Base-by-base conservation (phyloP, 2,113 vertebrate species). In the Macroglossus sobrinus region DNA sequence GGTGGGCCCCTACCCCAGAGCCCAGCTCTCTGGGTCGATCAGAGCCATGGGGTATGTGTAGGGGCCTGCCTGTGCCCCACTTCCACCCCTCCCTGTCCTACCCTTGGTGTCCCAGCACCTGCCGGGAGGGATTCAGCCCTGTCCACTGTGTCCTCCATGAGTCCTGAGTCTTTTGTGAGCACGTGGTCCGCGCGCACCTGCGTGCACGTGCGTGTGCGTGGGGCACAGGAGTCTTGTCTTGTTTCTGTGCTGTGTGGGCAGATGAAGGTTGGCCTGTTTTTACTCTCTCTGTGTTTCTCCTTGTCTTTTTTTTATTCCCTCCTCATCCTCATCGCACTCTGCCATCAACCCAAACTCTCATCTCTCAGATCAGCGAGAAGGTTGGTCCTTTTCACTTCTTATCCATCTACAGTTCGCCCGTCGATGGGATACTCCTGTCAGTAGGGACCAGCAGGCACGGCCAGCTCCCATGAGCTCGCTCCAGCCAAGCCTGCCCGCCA, bases 361-460 rank as follows among this genome's bases (percentile, higher is more conserved):
- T 99, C 99, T 99, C 99, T 99, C 99, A 99, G 99, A 99, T 99
- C 99, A 99, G 98, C 99, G 99, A 99, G 99, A 99, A 99, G 99
- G 99, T 99, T 99, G 99, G 99, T 99, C 99, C 98, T 99, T 99
- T 99, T 99, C 98, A 99, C 98, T 99, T 99, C 99, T 99, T 98
- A 98, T 97, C 98, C 98, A 99, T 98, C 98, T 99, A 98, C 98
- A 98, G 98, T 99, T 97, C 84, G 96, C 98, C 99, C 98, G 97
- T 98, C 98, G 98, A 99, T 97, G 98, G 97, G 98, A 99, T 64
- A 5, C 84, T 64, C 99, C 98, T 95, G 28, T 98, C 99, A 98
- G 96, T 99, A 98, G 98, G 98, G 98, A 98, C 97, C 98, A 97
- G 98, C 90, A 97, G 98, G 94, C 93, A 95, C 80, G 43, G 96